Base-by-base conservation (phyloP, 2,888 invertebrate genomes). In the Iselma pallidipennis region DNA sequence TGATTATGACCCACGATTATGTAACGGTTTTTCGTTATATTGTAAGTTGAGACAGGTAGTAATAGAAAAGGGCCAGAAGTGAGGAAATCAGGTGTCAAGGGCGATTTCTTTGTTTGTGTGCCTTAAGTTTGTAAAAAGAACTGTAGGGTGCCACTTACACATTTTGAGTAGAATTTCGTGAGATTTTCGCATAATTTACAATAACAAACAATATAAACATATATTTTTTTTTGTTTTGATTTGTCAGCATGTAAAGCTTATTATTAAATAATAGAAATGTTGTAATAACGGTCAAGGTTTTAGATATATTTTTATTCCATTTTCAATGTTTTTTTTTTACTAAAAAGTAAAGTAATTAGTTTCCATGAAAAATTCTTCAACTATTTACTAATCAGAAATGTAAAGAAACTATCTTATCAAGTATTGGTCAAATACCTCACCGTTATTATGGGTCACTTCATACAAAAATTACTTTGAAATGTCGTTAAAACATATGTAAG, bases 21-120 rank as follows among this genome's bases (percentile, higher is more conserved):
- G 62, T 56, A 69, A 69, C 66, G 31, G 48, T 52, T 59, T 58
- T 45, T 66, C 55, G 63, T 37, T 37, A 9, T 37, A 63, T 66
- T 68, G 60, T 55, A 53, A 53, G 14, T 33, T 3, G 45, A 14
- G 53, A 59, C 63, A 66, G 63, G 63, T 66, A 63, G 49, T n/a
- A n/a, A n/a, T n/a, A n/a, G n/a, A 63, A 60, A 61, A 28, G 49
- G 29, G 51, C 49, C 50, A 61, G 49, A 55, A 59, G 57, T 62
- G 49, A 65, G 65, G 66, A 63, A 68, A 69, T 68, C 70, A 70
- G 71, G 72, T 72, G 70, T 70, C 65, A 67, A 67, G 65, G 61
- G 65, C 45, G 63, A 57, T 66, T n/a, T 57, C 69, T 69, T 69
- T 71, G 69, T 72, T 69, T 70, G 9, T 33, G 14, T 37, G 67